Percentiles rank a stretch among this genome's conserved stretches.
Conservation (phyloP, 2,888 invertebrate genomes). For the Drosophila neotestacea region DNA sequence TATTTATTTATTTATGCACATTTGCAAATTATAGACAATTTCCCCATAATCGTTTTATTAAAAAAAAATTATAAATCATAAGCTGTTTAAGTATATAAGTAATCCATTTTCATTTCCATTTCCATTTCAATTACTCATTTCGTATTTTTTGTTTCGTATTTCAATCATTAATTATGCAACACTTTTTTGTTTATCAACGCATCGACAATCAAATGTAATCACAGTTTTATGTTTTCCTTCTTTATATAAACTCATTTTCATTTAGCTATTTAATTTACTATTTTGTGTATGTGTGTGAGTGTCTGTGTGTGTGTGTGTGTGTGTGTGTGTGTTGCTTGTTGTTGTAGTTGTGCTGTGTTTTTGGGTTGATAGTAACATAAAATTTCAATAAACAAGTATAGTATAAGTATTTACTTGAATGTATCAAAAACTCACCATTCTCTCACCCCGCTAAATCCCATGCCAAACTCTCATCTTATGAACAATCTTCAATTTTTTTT, state of each 20-base stretch:
- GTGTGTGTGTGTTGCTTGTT: constrained; percentile 31
- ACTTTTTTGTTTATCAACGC: constrained; percentile 67
- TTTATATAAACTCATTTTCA: constrained; percentile 77
- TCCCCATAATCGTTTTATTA: constrained; percentile 46
- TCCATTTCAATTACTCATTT: constrained; percentile 29
- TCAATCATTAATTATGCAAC: constrained; percentile 48
- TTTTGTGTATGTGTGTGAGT: constrained; percentile 48
- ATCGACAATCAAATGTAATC: constrained; percentile 79
- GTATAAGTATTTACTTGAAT: constrained; percentile 39
- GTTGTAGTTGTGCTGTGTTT: constrained; percentile 47
- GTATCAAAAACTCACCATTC: constrained; percentile 75
- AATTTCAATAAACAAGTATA: constrained; percentile 22
- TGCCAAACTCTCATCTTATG: constrained; percentile 46
- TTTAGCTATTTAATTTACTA: constrained; percentile 77
- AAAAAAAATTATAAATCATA: constrained; percentile 60
- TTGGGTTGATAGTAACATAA: constrained; percentile 14
- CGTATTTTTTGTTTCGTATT: constrained; percentile 40
- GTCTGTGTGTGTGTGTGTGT: constrained; percentile 26
- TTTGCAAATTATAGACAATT: constrained; percentile 38
- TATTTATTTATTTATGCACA: constrained; percentile 70
- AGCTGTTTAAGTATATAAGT: constrained; percentile 41
- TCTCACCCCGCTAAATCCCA: constrained; percentile 36
- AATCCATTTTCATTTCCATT: constrained; percentile 35
- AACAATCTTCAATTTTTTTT: constrained; percentile 50
- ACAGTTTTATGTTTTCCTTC: constrained; percentile 80